phyloP scores from a whole-genome alignment of 2,113 vertebrate species.

The Myotis brandtii region DNA sequence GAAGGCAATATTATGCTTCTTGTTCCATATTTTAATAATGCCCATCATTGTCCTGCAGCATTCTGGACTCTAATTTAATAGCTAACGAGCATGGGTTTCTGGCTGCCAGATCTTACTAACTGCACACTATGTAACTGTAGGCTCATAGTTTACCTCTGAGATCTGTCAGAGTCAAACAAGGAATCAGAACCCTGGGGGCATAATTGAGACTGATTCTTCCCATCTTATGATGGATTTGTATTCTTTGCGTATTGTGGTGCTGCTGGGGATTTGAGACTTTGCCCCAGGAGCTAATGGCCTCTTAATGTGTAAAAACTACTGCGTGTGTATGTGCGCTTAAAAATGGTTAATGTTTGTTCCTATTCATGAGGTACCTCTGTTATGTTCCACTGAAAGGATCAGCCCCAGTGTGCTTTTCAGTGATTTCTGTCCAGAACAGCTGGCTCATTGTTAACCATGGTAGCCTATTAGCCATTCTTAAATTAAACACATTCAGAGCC shows the following conservation, averaged over 20 bases:
- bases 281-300: conserved; percentile 46
- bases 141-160: background rate
- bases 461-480: background rate
- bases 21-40: conserved; percentile 16
- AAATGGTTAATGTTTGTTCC: conserved; percentile 3
- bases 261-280: background rate
- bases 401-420: background rate
- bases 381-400: conserved; percentile 26
- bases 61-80: background rate
- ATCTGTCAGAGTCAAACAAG: background rate
- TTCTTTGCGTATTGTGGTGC: background rate
- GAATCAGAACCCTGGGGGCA: background rate
- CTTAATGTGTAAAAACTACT: conserved; percentile 64
- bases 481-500: conserved; percentile 36
- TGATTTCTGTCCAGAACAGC: conserved; percentile 18
- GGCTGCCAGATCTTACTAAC: conserved; percentile 15
- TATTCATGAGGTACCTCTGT: background rate
- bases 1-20: background rate
- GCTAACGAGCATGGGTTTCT: background rate
- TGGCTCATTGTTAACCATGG: background rate
- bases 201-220: conserved; percentile 14
- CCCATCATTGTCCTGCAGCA: background rate
- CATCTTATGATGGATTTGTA: conserved; percentile 23
- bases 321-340: background rate
- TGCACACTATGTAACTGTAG: background rate